Evolutionary conservation across 1,140 invertebrate species (phyloP).

Genomic region (Tyrophagus putrescentiae): DNA sequence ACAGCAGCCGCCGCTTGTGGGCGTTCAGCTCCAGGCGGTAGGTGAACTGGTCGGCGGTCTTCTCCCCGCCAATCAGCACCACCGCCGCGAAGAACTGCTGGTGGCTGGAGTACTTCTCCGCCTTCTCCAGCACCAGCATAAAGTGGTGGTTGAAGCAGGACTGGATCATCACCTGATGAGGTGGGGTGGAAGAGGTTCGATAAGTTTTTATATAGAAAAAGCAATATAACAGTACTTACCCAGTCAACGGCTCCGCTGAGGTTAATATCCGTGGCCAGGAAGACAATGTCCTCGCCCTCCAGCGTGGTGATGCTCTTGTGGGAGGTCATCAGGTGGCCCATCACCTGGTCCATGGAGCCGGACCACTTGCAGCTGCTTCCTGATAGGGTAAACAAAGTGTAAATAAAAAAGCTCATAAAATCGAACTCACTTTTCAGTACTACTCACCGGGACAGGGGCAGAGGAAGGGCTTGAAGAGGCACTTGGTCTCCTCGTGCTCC

Average conservation of each 20-base stretch:
- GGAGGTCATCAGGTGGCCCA: constrained; percentile 90
- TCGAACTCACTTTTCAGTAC: not conserved
- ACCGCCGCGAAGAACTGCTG: constrained; percentile 99
- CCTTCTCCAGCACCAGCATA: constrained; percentile 98
- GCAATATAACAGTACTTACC: constrained; percentile 98
- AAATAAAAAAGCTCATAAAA: constrained; percentile 9
- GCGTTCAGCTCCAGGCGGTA: constrained; percentile 92
- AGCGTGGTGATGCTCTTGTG: constrained; percentile 99
- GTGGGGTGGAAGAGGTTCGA: too few relatives aligned
- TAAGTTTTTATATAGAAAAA: constrained; percentile 96
- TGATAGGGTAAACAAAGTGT: constrained; percentile 36
- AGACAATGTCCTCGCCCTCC: constrained; percentile 92
- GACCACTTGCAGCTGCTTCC: constrained; percentile 95
- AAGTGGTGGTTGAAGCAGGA: constrained; percentile 97
- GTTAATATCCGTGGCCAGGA: constrained; percentile 98
- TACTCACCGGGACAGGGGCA: constrained; percentile 81
- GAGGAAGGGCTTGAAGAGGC: constrained; percentile 90
- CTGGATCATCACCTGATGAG: constrained; percentile 99
- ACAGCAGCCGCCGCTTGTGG: constrained; percentile 76
- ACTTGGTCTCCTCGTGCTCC: constrained; percentile 95
- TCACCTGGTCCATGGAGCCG: constrained; percentile 83
- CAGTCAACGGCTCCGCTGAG: constrained; percentile 97
- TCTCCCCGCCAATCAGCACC: constrained; percentile 90
- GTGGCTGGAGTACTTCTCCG: constrained; percentile 92
- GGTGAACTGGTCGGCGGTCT: constrained; percentile 97